Base-by-base conservation (phyloP, 2,888 invertebrate genomes). In the Octodonta nipae region DNA sequence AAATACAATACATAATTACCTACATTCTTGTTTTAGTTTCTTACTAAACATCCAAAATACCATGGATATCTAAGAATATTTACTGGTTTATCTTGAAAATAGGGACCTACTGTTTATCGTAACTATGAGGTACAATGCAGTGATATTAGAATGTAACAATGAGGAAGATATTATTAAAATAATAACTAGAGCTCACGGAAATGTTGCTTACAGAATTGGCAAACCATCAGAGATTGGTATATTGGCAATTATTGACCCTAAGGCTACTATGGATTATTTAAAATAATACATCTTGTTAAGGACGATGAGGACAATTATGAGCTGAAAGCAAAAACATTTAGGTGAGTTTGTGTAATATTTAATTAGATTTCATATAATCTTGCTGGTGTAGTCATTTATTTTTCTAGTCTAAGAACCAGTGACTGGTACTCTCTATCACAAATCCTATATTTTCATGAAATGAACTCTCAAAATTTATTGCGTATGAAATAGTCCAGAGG, bases 241-340 rank as follows among this genome's bases (percentile, higher is more conserved):
- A 34, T 76, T 95, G 45, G 92, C 89, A 1, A 84, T 93, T 1
- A 88, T 98, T 41, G 96, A 98, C 66, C 93, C 93, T 2, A 84
- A 88, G 60, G 87, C 91, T 98, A 96, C 60, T 95, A 95, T 67
- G 96, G 96, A 2, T 67, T 95, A 7, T 86, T 98, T 53, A 98
- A 98, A 63, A 88, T 98, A 38, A 93, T 98, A 51, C 93, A 95
- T 0, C 66, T 96, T 43, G 92, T 95, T 51, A 85, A n/a, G n/a
- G n/a, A n/a, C 43, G 91, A 95, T 51, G 85, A 84, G 54, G 91
- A 92, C 49, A 89, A 87, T 44, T 82, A 78, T 38, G 95, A 96
- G 63, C 64, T 96, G 15, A 92, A 89, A 63, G 92, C 95, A 31
- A 88, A 88, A 33, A 79, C 76, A 62, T 68, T 78, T 55, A 69